phyloP scores from a whole-genome alignment of 2,113 vertebrate species.

The Numida meleagris region DNA sequence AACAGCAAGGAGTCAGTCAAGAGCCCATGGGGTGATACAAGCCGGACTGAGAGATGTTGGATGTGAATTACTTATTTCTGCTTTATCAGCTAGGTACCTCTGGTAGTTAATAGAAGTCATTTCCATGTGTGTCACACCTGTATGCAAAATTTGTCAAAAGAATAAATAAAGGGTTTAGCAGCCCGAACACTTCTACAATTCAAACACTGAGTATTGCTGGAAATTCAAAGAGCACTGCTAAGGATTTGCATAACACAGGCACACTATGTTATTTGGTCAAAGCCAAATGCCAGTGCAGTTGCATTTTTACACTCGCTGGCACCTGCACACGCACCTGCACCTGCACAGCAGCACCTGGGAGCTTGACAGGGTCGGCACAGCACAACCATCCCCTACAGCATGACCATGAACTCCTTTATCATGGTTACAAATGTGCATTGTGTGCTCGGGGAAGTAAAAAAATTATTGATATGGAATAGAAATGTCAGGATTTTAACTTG shows the following conservation, averaged over 20 bases:
- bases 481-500: constrained; percentile 16
- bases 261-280: background rate
- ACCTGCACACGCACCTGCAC: background rate
- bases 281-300: rapidly evolving
- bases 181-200: background rate
- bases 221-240: background rate
- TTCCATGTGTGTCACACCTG: background rate
- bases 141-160: background rate
- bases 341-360: background rate
- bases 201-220: background rate
- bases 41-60: background rate
- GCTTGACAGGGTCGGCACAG: background rate
- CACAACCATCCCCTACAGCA: background rate
- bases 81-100: constrained; percentile 6
- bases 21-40: constrained; percentile 15
- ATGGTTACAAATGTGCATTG: background rate
- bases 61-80: constrained; percentile 51
- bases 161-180: background rate
- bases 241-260: background rate
- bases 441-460: background rate
- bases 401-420: background rate
- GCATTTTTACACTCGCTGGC: background rate
- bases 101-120: constrained; percentile 50
- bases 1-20: constrained; percentile 29
- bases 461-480: background rate